Percentiles rank a stretch among this genome's conserved stretches.
Conservation (phyloP, 2,797 vertebrate genomes). For the Mus spretus region DNA sequence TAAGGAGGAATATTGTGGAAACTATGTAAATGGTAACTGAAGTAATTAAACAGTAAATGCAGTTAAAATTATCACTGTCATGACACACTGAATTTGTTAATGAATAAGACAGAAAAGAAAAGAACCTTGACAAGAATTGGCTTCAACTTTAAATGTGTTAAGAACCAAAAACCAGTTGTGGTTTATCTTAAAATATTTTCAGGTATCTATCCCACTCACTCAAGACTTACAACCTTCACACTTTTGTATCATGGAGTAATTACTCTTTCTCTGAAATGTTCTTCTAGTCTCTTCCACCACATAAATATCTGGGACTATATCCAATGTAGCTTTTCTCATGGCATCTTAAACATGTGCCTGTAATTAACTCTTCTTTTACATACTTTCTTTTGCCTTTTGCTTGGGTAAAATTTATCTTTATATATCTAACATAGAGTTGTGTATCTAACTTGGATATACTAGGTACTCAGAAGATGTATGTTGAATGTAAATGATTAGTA, state of each 20-base stretch:
- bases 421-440: neutral
- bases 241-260: neutral
- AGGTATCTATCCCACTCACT: neutral
- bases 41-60: neutral
- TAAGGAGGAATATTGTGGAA: conserved; percentile 7
- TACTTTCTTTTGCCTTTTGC: neutral
- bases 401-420: neutral
- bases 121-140: neutral
- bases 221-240: neutral
- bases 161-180: neutral
- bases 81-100: conserved; percentile 50
- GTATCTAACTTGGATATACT: neutral
- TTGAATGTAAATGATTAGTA: conserved; percentile 48
- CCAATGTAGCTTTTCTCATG: neutral
- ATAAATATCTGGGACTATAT: neutral
- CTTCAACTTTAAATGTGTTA: neutral
- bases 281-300: neutral
- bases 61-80: neutral
- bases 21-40: conserved; percentile 5
- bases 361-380: neutral
- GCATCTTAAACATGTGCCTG: neutral
- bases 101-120: neutral
- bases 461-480: neutral
- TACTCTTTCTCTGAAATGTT: neutral
- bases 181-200: conserved; percentile 26